Conservation (phyloP, 1,140 invertebrate species). For the Pseudachorutes palmiensis region DNA sequence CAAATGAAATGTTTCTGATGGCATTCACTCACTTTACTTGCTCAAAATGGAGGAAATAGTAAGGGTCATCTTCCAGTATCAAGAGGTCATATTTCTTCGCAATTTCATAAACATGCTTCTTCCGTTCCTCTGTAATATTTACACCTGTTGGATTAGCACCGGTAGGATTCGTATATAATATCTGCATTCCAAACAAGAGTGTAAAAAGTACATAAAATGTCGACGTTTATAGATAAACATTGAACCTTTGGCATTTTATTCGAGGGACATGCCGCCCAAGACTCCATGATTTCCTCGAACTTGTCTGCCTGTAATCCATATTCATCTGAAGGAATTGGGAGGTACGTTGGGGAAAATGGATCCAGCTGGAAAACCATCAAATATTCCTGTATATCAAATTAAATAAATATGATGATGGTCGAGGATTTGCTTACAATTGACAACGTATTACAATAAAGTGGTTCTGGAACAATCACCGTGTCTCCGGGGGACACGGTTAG, state of each 20-base stretch:
- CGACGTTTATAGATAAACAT: not conserved
- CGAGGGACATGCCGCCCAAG: conserved; percentile 19
- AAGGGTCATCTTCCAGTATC: conserved; percentile 74
- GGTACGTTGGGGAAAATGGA: conserved; percentile 40
- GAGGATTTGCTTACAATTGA: conserved; percentile 54
- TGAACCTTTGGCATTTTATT: conserved; percentile 42
- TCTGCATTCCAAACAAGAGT: too few species aligned
- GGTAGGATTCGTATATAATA: conserved; percentile 55
- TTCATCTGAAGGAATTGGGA: conserved; percentile 41
- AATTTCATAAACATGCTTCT: conserved; percentile 62
- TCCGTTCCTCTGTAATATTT: conserved; percentile 55
- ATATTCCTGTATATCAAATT: too few species aligned
- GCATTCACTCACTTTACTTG: conserved; percentile 40
- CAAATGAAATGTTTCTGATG: too few species aligned
- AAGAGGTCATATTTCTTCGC: conserved; percentile 66
- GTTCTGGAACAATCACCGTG: conserved; percentile 59
- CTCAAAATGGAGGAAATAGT: conserved; percentile 64
- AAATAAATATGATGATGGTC: too few species aligned
- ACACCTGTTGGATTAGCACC: conserved; percentile 63
- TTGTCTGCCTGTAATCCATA: conserved; percentile 42
- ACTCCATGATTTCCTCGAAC: conserved; percentile 38
- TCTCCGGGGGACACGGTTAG: conserved; percentile 58
- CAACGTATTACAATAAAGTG: conserved; percentile 59
- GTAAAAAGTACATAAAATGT: not conserved
- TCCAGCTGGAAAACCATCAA: conserved; percentile 41